These are phyloP conservation scores for Mya arenaria DNA, from an alignment of 1,140 invertebrate genomes.

Conservation along the genomic window DNA sequence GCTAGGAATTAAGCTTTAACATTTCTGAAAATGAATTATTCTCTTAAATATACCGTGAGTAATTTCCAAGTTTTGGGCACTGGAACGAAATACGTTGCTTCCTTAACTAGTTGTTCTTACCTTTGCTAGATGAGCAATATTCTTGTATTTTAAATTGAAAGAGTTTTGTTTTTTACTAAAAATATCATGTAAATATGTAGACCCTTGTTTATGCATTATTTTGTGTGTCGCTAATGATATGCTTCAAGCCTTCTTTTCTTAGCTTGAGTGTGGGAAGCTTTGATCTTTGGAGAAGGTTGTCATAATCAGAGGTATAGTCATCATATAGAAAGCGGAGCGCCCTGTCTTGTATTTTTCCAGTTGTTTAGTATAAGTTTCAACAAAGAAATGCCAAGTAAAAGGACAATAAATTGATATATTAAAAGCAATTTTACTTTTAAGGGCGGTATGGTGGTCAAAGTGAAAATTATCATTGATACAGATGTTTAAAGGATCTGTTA, in stretches of 20 bases:
- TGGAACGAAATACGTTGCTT: background rate
- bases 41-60: background rate
- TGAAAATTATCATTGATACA: no score
- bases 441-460: no score
- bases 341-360: conserved; percentile 4
- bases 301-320: background rate
- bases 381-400: conserved; percentile 10
- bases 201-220: no score
- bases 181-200: no score
- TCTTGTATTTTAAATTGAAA: background rate
- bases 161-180: background rate
- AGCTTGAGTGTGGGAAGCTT: background rate
- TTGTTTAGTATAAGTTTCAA: background rate
- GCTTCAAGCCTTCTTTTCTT: no score
- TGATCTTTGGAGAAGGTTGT: background rate
- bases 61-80: background rate
- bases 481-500: no score
- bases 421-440: no score
- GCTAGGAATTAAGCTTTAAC: no score
- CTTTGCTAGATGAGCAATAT: background rate
- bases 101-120: conserved; percentile 1
- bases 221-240: no score
- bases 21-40: background rate
- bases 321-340: background rate
- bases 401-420: no score